Base-by-base conservation (phyloP, 2,888 invertebrate genomes). In the Drosophila helvetica region DNA sequence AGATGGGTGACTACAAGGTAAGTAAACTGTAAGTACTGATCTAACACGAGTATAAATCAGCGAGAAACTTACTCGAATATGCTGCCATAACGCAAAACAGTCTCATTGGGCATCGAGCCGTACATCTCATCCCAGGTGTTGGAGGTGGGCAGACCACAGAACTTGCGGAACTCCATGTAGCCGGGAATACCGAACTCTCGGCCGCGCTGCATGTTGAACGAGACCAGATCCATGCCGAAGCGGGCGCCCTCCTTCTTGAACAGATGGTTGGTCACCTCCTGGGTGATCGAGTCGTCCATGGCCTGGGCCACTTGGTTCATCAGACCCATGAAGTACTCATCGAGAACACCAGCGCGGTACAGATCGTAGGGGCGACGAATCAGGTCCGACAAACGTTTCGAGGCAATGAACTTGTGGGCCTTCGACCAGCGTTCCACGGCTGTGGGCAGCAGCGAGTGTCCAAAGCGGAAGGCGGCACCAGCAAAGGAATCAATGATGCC, bases 261-360 rank as follows among this genome's bases (percentile, higher is more conserved):
- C 62, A 98, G 93, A 92, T 97, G 97, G 92, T 98, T 98, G 43
- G 98, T 98, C 1, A 98, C 97, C 94, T 97, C 94, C 86, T 95
- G 95, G 0, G 98, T 98, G 77, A 98, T 97, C 0, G 97, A 97
- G 91, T 98, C 97, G 91, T 98, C 98, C 96, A 98, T 97, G 89
- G 97, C 97, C 92, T 98, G 97, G 1, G 98, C 97, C 22, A 97
- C 97, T 93, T 98, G 98, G 92, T 98, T 98, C 95, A 97, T 96
- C 75, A 98, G 93, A 43, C 98, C 98, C 96, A 97, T 97, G 42
- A 98, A 94, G 90, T 98, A 98, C 92, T 98, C 97, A 90, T 98
- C 98, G 33, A 98, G 93, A 4, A 97, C 96, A 61, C 98, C 97
- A 18, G 98, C 97, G 88, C 97, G 94, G 92, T 98, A 98, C 76